These are phyloP conservation scores for Liasis olivaceus DNA, from an alignment of 2,797 vertebrate genomes.

Conservation along the genomic window DNA sequence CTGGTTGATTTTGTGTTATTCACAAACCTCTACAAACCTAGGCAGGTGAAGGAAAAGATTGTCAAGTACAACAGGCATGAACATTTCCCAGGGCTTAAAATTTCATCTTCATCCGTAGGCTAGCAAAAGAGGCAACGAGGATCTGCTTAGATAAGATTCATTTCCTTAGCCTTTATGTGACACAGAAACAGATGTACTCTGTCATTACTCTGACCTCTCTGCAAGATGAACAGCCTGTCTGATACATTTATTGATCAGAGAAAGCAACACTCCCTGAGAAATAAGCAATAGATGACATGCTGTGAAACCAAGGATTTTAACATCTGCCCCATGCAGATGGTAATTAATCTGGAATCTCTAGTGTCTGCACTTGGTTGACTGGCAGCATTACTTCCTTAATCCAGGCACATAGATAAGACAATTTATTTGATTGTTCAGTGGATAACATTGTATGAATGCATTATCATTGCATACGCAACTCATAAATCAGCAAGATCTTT, in stretches of 20 bases:
- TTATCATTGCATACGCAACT: conserved; percentile 57
- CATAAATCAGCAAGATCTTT: conserved; percentile 65
- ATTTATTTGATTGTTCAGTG: conserved; percentile 53
- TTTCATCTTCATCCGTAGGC: conserved; percentile 50
- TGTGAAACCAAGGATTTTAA: conserved; percentile 69
- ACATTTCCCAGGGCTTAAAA: conserved; percentile 54
- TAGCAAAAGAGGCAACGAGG: conserved; percentile 46
- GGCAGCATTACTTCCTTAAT: conserved; percentile 61
- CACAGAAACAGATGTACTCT: conserved; percentile 72
- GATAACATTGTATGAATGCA: conserved; percentile 65
- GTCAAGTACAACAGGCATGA: neutral
- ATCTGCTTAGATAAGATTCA: conserved; percentile 65
- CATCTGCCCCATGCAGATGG: conserved; percentile 70
- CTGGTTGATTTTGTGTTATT: neutral
- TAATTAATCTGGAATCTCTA: conserved; percentile 72
- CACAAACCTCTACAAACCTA: neutral
- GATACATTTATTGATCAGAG: conserved; percentile 73
- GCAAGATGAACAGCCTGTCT: conserved; percentile 71
- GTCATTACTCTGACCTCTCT: conserved; percentile 70
- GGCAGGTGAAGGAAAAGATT: conserved; percentile 12
- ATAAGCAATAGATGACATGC: conserved; percentile 58
- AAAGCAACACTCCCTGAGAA: conserved; percentile 65
- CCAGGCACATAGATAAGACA: conserved; percentile 54
- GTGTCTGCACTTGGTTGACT: conserved; percentile 53
- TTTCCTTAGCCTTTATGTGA: conserved; percentile 68